A percentile compares a stretch with the other conserved stretches of the same genome.
Evolutionary conservation across 2,797 vertebrate genomes (phyloP).

Genomic region (Leptoclinus maculatus): DNA sequence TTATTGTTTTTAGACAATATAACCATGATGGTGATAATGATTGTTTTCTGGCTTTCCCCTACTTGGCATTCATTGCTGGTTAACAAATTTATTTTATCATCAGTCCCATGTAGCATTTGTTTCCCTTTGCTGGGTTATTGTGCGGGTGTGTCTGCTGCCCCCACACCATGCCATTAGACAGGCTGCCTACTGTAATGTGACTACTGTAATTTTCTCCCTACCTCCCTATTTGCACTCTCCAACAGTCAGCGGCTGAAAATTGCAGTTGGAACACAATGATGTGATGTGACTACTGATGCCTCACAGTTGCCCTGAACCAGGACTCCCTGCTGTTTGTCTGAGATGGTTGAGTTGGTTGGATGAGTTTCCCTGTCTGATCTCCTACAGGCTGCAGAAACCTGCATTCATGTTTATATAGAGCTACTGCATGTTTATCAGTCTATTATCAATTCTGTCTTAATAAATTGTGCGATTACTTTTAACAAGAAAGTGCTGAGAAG

Average conservation of each 20-base stretch:
- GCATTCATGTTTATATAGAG: conserved; percentile 1
- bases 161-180: conserved; percentile 69
- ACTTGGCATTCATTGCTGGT: conserved; percentile 55
- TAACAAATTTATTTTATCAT: conserved; percentile 64
- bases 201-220: conserved; percentile 76
- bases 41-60: conserved; percentile 41
- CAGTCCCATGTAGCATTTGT: conserved; percentile 39
- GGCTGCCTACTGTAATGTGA: too few species aligned
- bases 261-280: conserved; percentile 79
- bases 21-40: conserved; percentile 37
- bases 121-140: conserved; percentile 32
- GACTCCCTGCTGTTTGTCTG: conserved; percentile 53
- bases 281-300: conserved; percentile 82
- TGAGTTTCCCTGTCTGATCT: conserved; percentile 30
- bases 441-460: neutral
- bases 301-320: conserved; percentile 54
- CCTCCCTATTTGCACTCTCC: conserved; percentile 59
- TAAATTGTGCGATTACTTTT: neutral
- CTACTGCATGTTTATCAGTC: neutral
- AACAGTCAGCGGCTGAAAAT: conserved; percentile 73
- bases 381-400: conserved; percentile 16
- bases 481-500: neutral
- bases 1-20: conserved; percentile 27
- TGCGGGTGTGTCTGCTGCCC: conserved; percentile 56
- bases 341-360: conserved; percentile 32